phyloP scores from a whole-genome alignment of 2,888 invertebrate species.

The Scrobipalpa atriplicella region DNA sequence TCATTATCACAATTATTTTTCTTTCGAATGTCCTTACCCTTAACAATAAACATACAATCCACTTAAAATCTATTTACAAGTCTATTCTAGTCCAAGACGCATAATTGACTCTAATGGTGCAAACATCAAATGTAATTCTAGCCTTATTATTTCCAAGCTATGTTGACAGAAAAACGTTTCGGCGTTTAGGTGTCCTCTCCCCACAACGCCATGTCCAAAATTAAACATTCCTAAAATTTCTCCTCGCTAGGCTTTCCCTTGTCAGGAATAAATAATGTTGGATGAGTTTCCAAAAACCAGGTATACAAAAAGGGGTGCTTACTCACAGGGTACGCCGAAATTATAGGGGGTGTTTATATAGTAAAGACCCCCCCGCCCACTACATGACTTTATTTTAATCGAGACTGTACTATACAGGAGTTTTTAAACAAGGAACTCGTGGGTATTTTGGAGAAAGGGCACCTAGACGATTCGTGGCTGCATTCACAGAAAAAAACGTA shows the following conservation, averaged over 20 bases:
- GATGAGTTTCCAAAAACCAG: neutral
- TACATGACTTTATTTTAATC: neutral
- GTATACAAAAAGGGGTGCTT: neutral
- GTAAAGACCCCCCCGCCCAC: no score
- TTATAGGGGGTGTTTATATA: no score
- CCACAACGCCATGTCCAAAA: neutral
- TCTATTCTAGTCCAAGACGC: conserved; percentile 25
- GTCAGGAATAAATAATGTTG: conserved; percentile 1
- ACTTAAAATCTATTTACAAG: conserved; percentile 34
- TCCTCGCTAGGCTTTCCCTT: neutral
- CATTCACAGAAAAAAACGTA: conserved; percentile 29
- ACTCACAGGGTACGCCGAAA: neutral
- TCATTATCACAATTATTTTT: neutral
- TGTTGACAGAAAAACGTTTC: conserved; percentile 15
- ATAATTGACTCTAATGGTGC: conserved; percentile 27
- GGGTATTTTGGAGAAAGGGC: neutral
- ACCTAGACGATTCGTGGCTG: conserved; percentile 16
- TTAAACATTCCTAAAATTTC: conserved; percentile 2
- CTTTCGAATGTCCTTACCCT: neutral
- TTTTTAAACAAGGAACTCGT: neutral
- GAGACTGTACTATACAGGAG: neutral
- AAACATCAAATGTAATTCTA: conserved; percentile 26
- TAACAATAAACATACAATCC: conserved; percentile 25
- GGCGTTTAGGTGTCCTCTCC: neutral
- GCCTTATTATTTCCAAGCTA: conserved; percentile 21